These are phyloP conservation scores for Motacilla tschutschensis DNA, from an alignment of 2,113 vertebrate genomes.

Conservation along the genomic window DNA sequence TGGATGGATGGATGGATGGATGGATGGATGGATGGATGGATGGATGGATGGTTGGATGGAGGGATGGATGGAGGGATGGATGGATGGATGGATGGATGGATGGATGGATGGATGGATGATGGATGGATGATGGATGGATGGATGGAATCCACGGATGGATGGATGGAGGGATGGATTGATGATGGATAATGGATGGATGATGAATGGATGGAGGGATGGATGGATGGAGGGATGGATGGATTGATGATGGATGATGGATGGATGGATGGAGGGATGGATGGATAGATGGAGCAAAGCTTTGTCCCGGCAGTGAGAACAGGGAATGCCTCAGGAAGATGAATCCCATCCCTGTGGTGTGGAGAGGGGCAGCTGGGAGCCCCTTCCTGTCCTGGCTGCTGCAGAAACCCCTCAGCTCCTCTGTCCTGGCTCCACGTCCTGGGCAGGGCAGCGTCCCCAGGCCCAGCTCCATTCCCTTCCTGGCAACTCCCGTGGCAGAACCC, in stretches of 20 bases:
- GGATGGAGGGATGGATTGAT: neutral
- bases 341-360: neutral
- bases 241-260: neutral
- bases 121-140: too few species aligned
- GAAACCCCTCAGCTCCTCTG: neutral
- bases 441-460: neutral
- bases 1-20: neutral
- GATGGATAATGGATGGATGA: too few species aligned
- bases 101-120: too few species aligned
- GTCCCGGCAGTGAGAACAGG: neutral
- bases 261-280: neutral
- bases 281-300: neutral
- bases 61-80: neutral
- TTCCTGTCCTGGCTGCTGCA: neutral
- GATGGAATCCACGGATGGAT: neutral
- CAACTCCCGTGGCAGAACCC: neutral
- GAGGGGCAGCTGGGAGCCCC: neutral
- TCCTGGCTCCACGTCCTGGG: rapidly evolving
- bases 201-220: neutral
- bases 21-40: neutral
- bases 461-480: neutral
- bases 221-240: neutral
- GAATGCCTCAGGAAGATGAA: neutral
- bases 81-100: too few species aligned
- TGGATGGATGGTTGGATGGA: neutral